These are phyloP conservation scores for Suillia variegata DNA, from an alignment of 2,888 invertebrate genomes.

Conservation along the genomic window DNA sequence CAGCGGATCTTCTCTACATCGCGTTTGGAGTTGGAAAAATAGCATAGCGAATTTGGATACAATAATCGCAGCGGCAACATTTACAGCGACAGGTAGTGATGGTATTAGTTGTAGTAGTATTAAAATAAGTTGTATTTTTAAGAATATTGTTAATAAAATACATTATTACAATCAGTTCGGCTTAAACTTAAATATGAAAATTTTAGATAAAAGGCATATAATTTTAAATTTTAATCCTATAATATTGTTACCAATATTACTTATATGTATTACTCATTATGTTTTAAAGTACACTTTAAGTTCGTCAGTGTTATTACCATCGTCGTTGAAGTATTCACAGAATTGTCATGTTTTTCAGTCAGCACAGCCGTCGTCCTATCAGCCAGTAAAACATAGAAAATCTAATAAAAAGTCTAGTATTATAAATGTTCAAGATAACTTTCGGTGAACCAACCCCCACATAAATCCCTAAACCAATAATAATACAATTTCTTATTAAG, in stretches of 20 bases:
- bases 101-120: too few species aligned
- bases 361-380: not conserved
- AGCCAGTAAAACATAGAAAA: not conserved
- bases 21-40: not conserved
- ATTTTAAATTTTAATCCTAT: constrained; percentile 1
- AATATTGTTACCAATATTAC: constrained; percentile 5
- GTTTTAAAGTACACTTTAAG: constrained; percentile 6
- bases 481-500: constrained; percentile 5
- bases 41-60: not conserved
- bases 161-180: not conserved
- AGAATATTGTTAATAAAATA: not conserved
- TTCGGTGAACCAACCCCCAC: constrained; percentile 1
- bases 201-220: not conserved
- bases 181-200: not conserved
- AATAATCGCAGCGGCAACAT: too few species aligned
- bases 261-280: not conserved
- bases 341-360: not conserved
- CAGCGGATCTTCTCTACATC: not conserved
- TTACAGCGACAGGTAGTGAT: not conserved
- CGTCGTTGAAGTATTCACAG: not conserved
- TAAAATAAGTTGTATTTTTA: not conserved
- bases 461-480: not conserved
- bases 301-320: not conserved
- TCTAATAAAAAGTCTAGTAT: not conserved
- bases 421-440: not conserved